phyloP scores from a whole-genome alignment of 2,888 invertebrate species.

The Chrysodeixis includens region DNA sequence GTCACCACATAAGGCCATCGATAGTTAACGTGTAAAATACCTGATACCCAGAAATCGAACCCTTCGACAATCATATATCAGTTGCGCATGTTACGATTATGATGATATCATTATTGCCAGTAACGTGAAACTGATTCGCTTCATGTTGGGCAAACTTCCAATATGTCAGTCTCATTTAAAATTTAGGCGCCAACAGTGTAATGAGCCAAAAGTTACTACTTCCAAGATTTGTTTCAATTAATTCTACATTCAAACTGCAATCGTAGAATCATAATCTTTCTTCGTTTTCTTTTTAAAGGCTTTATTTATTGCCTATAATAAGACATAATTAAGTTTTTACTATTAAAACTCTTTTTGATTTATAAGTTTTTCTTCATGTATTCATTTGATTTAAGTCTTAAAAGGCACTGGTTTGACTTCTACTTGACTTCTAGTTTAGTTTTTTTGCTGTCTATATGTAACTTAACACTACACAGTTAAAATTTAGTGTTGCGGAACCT shows the following conservation, averaged over 20 bases:
- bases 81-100: background rate
- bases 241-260: background rate
- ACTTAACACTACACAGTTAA: background rate
- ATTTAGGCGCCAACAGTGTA: slow-evolving; percentile 29
- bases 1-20: background rate
- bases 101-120: slow-evolving; percentile 14
- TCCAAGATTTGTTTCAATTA: background rate
- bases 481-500: background rate
- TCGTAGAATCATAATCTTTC: background rate
- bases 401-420: background rate
- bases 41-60: background rate
- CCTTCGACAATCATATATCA: slow-evolving; percentile 3
- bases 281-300: background rate
- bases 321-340: no score
- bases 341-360: background rate
- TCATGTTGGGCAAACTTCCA: slow-evolving; percentile 28
- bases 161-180: slow-evolving; percentile 22
- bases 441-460: background rate
- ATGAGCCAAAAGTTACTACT: background rate
- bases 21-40: background rate
- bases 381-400: no score
- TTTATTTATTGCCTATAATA: background rate
- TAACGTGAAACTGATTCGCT: slow-evolving; percentile 25
- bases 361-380: no score
- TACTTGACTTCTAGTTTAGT: background rate